Evolutionary conservation across 2,888 invertebrate genomes (phyloP), one percentile per base, ranked within the genome.

Genomic region (Petrolisthes manimaculis): DNA sequence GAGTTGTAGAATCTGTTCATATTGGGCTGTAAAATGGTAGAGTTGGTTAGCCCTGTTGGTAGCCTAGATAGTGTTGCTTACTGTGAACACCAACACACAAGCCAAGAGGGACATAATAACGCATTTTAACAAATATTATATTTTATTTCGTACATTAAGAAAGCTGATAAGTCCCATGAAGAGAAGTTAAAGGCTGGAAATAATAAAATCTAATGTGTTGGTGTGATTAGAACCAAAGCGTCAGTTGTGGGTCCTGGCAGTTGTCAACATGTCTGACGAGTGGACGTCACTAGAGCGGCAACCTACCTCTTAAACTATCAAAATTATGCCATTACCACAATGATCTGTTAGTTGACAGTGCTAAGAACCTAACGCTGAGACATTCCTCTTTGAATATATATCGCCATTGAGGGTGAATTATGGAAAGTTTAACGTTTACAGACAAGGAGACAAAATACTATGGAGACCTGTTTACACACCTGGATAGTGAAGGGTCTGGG

Each of bases 191-290:
- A 37, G 37, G 0, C 37, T 37, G 37, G 37, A 37, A 37, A 53
- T 54, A 54, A 80, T 80, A 18, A 54, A 18, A 77, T 37, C 9
- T 18, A 5, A 55, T 55, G 18, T 21, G 21, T 12, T 54, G 55
- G 9, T 24, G 14, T 24, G 54, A 86, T 21, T 69, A 84, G 87
- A 88, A 88, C 87, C 84, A 88, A 12, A 71, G 51, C 1, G 4
- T 12, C 24, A 82, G 86, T 86, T 53, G 14, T 61, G 8, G 61
- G 21, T 77, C 56, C 21, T 55, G 24, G 69, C 87, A 88, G 84
- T 86, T 84, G 78, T 87, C 87, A 88, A 88, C 87, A 88, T 88
- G 87, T 88, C 87, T 88, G 87, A 88, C 83, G 24, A 79, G 83
- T 78, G 71, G 75, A 74, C 6, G 75, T 21, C 12, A 56, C 74